Base-by-base conservation (phyloP, 2,797 vertebrate species). In the Molossus alvarezi region DNA sequence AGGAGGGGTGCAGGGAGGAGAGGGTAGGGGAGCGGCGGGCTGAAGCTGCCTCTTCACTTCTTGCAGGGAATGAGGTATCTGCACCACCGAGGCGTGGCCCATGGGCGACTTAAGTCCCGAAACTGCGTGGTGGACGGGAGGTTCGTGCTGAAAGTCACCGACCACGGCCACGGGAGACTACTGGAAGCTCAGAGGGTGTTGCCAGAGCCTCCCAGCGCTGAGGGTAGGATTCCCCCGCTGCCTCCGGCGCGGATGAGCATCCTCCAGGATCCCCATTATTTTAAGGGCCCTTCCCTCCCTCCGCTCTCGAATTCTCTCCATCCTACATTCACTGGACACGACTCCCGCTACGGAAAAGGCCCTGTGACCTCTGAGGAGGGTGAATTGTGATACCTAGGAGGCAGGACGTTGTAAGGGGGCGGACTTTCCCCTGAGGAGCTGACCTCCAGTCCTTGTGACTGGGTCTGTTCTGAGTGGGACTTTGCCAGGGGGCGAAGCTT, bases 51-150 rank as follows among this genome's bases (percentile, higher is more conserved):
- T 27, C 55, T 23, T 5, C 57, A 4, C 62, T 37, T 53, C 6
- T 67, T 72, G 6, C 73, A 83, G 99, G 99, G 99, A 18, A 98
- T 99, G 98, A 99, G 99, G 82, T 99, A 99, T 96, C 98, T 99
- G 29, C 99, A 99, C 97, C 98, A 99, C 72, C 99, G 99, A 1
- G 97, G 98, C 7, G 95, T 99, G 55, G 93, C 99, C 76, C 99
- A 99, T 0, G 99, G 99, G 25, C 98, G 99, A 2, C 99, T 99
- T 58, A 99, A 99, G 97, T 99, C 99, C 7, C 98, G 99, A 3
- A 99, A 99, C 98, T 99, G 99, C 77, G 99, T 99, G 80, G 99
- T 99, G 6, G 99, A 99, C 0, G 99, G 99, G 0, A 99, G 99
- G 94, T 99, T 99, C 82, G 99, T 99, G 90, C 98, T 99, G 90